These are phyloP conservation scores for Lutraria lutraria DNA, from an alignment of 2,888 invertebrate genomes.

Conservation along the genomic window DNA sequence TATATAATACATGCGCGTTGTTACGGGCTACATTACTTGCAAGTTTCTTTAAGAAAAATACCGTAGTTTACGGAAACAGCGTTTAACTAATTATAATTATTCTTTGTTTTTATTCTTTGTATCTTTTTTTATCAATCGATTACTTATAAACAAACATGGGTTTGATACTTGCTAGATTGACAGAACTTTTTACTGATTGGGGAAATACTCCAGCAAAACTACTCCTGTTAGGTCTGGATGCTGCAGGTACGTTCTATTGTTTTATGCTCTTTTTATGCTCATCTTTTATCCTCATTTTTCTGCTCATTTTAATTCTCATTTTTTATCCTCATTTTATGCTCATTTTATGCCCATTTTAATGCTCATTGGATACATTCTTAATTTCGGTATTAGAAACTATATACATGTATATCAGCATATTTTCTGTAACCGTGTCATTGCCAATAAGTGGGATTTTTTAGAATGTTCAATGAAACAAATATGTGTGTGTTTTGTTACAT, in stretches of 20 bases:
- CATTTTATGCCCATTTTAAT: neutral
- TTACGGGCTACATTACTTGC: neutral
- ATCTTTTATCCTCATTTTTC: neutral
- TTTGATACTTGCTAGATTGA: slow-evolving; percentile 50
- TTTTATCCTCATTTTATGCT: neutral
- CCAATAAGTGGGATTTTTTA: too few species aligned
- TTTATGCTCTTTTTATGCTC: neutral
- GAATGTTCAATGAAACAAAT: too few species aligned
- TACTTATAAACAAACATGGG: slow-evolving; percentile 49
- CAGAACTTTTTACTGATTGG: slow-evolving; percentile 57
- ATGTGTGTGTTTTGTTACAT: too few species aligned
- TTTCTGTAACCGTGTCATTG: neutral
- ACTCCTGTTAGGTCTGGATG: slow-evolving; percentile 85
- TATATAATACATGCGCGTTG: neutral
- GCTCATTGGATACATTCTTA: neutral
- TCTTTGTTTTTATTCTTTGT: neutral
- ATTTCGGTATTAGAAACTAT: neutral
- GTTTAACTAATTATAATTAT: neutral
- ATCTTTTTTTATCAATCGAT: neutral
- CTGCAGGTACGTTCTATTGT: slow-evolving; percentile 79
- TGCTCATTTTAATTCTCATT: neutral
- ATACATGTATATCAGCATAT: neutral
- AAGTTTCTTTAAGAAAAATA: too few species aligned
- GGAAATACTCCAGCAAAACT: slow-evolving; percentile 76
- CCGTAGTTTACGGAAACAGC: too few species aligned